Percentiles rank a stretch among this genome's conserved stretches.
Evolutionary conservation across 2,113 vertebrate genomes (phyloP).

Genomic region (Etia nguti): DNA sequence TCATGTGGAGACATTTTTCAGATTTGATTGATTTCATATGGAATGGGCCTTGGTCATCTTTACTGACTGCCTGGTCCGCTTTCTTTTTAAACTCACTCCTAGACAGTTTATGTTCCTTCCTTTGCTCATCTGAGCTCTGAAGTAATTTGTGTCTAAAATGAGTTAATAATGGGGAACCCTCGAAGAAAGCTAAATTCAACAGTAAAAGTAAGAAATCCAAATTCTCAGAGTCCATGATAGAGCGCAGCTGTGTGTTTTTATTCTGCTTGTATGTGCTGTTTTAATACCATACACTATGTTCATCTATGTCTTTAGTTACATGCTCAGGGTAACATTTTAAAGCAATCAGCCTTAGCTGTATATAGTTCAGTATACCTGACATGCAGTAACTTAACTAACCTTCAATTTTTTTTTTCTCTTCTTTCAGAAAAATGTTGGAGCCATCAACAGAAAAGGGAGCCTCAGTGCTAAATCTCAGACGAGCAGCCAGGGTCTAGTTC

Average conservation of each 20-base stretch:
- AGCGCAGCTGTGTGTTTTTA: not conserved
- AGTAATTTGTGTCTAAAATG: not conserved
- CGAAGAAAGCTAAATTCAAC: not conserved
- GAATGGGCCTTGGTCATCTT: not conserved
- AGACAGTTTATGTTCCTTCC: not conserved
- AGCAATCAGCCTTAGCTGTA: not conserved
- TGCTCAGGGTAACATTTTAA: not conserved
- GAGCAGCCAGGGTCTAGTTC: slow-evolving; percentile 6
- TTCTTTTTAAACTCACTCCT: not conserved
- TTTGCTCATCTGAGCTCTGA: not conserved
- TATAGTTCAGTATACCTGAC: not conserved
- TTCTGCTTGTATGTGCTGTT: not conserved
- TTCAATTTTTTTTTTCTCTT: not conserved
- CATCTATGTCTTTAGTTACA: not conserved
- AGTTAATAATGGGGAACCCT: not conserved
- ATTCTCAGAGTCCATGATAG: not conserved
- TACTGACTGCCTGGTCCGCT: not conserved
- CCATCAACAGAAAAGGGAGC: not conserved
- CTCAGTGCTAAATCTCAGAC: not conserved
- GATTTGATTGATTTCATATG: not conserved
- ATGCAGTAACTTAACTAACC: not conserved
- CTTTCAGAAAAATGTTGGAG: not conserved
- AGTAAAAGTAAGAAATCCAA: not conserved
- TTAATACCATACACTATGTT: not conserved
- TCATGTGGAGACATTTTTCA: not conserved